Evolutionary conservation across 64 coral and sea anemone genomes (phyloP), one percentile per base, ranked within the genome.

Genomic region (Actinia equina): DNA sequence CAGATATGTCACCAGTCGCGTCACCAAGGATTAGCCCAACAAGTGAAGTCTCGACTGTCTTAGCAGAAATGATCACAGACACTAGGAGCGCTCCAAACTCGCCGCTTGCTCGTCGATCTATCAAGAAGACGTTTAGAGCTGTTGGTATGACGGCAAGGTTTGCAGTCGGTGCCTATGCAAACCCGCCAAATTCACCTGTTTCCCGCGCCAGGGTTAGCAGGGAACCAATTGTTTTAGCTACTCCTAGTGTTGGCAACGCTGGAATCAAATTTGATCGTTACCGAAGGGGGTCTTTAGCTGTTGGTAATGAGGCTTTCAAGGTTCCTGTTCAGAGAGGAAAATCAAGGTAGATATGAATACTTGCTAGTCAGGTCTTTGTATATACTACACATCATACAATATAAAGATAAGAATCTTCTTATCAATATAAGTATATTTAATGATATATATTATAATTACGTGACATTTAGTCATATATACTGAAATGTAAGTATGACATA

Each of bases 51-150:
- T 81, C 49, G 17, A 15, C 41, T 65, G 19, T 14, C 62, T 65
- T 65, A 4, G n/a, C 62, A 65, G 62, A 65, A 3, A 65, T n/a
- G 19, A 79, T 26, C 27, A 27, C 14, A 46, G 5, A 79, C 49
- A 52, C 43, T 5, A 84, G 26, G 12, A 84, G 82, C 52, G 82
- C 82, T 42, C 82, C 82, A 16, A 84, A 22, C 82, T 84, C 82
- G 14, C 82, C 82, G 10, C 17, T 45, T 17, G 77, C 13, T 16
- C 77, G 77, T 46, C 77, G 77, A 5, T 23, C 62, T 25, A 5
- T 65, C 5, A 65, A 65, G 5, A 65, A 10, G n/a, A 41, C 77
- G 1, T 79, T 79, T 19, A 79, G 77, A 79, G 77, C 77, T 79
- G 77, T 46, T 79, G 77, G 77, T 13, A 43, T 79, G 77, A 46